Base-by-base conservation (phyloP, 2,888 invertebrate species). In the Deilephila porcellus region DNA sequence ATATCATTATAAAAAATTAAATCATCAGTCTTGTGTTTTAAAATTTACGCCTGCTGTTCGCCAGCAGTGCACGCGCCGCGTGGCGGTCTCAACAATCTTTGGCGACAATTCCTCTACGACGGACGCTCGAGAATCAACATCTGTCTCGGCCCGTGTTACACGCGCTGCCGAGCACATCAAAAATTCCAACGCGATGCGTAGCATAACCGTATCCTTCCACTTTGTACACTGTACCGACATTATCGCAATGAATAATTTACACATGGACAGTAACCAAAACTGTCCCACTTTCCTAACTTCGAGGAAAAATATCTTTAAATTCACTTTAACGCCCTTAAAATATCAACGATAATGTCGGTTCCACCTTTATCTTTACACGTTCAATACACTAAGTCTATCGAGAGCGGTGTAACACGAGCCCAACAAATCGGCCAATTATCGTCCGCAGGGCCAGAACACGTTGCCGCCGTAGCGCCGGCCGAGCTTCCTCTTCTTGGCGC, bases 1-100 rank as follows among this genome's bases (percentile, higher is more conserved):
- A 89, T 89, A 91, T 90, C 90, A 88, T 91, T 89, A 91, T 91
- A 93, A 92, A 93, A 86, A 91, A 88, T 86, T 88, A 86, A 89
- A 67, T 88, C 88, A 92, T 94, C 94, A 94, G 94, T 94, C 94
- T 94, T 93, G 91, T 93, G 85, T 88, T 89, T 88, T 67, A 67
- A 67, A 89, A 88, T 88, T 87, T 85, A 83, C 86, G 84, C 84
- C 87, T 81, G 88, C 89, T 86, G 86, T 74, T 20, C 78, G 79
- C 77, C 83, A 84, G 85, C 87, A 84, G 88, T 81, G 82, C 83
- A 83, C 76, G 79, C 83, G 78, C 83, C 85, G 82, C 81, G 80
- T 81, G 82, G 82, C 85, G 84, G 80, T 81, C 84, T 84, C 86
- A 81, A 87, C 88, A 87, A 86, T 91, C 92, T 92, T 92, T 91